Evolutionary conservation across 2,888 invertebrate genomes (phyloP).

Genomic region (Erebia palarica): DNA sequence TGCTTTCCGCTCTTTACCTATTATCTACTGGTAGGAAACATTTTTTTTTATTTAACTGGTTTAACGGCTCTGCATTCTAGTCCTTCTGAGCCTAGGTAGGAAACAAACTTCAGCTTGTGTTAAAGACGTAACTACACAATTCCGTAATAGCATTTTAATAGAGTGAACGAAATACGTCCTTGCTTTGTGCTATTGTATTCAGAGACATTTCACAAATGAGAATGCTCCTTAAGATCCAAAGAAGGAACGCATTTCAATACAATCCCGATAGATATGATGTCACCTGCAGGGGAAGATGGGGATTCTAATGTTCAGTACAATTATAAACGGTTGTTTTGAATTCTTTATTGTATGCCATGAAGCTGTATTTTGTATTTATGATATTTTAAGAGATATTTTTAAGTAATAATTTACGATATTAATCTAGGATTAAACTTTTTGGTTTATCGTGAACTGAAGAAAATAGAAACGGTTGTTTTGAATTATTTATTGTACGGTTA

Average conservation of each 20-base stretch:
- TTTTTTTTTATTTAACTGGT: no score
- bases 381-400: background rate
- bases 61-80: no score
- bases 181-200: conserved; percentile 75
- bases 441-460: no score
- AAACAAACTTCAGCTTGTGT: background rate
- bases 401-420: background rate
- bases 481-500: background rate
- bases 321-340: conserved; percentile 19
- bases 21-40: no score
- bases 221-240: conserved; percentile 61
- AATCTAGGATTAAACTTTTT: background rate
- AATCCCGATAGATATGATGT: conserved; percentile 41
- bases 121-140: conserved; percentile 11
- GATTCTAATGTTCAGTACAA: conserved; percentile 13
- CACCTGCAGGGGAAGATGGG: conserved; percentile 47
- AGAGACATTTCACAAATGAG: conserved; percentile 64
- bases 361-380: conserved; percentile 15
- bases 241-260: conserved; percentile 47
- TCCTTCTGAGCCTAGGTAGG: no score
- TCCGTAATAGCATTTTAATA: conserved; percentile 74
- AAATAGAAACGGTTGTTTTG: conserved; percentile 1
- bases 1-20: no score
- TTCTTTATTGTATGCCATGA: background rate
- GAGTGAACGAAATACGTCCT: conserved; percentile 75